phyloP scores from a whole-genome alignment of 2,797 vertebrate genomes.

The Artibeus jamaicensis region DNA sequence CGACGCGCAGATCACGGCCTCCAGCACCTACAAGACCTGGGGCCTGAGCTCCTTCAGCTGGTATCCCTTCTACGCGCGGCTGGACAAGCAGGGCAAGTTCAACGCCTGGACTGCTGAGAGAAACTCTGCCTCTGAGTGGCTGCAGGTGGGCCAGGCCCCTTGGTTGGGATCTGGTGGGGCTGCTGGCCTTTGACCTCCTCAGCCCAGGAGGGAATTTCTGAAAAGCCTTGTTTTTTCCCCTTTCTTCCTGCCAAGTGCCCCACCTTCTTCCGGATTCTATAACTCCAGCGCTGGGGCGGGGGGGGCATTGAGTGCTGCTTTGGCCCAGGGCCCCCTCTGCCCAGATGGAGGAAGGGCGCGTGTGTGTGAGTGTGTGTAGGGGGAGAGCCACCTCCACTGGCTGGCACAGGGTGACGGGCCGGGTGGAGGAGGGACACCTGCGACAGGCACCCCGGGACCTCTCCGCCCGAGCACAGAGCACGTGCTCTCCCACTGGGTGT shows the following conservation, averaged over 20 bases:
- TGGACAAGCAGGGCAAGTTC: constrained; percentile 94
- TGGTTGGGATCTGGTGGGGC: fast-evolving
- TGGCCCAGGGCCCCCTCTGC: too few species aligned
- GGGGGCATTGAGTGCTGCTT: neutral
- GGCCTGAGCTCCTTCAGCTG: constrained; percentile 94
- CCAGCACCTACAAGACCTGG: constrained; percentile 93
- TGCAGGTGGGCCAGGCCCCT: constrained; percentile 87
- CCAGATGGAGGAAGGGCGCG: neutral
- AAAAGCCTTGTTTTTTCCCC: neutral
- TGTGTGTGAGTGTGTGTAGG: neutral
- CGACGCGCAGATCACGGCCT: constrained; percentile 91
- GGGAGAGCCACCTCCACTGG: neutral
- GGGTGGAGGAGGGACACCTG: neutral
- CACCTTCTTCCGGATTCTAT: neutral
- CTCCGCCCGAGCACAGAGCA: neutral
- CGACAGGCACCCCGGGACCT: fast-evolving
- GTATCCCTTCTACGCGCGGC: constrained; percentile 91
- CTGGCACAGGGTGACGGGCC: neutral
- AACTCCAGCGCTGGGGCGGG: neutral
- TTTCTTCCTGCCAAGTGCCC: neutral
- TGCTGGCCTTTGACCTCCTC: neutral
- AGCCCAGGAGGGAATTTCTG: neutral
- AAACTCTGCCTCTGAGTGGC: constrained; percentile 90
- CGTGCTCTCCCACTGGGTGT: fast-evolving
- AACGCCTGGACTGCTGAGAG: constrained; percentile 94